Evolutionary conservation across 2,888 invertebrate species (phyloP).

Genomic region (Lysandra coridon): DNA sequence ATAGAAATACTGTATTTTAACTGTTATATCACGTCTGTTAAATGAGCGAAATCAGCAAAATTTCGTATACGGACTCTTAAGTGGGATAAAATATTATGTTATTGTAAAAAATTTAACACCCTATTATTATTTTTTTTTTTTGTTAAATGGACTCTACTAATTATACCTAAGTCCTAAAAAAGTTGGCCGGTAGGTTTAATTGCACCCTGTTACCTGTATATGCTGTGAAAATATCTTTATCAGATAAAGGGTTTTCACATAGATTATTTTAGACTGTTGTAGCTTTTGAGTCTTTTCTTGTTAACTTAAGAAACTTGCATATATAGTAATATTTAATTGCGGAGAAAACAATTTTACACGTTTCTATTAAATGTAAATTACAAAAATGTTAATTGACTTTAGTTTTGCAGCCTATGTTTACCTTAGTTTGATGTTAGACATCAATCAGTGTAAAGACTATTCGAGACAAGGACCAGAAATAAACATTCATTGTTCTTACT

Average conservation of each 20-base stretch:
- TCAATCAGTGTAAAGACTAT: neutral
- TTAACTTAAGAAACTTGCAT: neutral
- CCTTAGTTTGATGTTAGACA: neutral
- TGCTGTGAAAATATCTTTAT: neutral
- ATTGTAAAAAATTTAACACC: too few relatives aligned
- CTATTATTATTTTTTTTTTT: too few relatives aligned
- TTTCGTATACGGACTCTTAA: too few relatives aligned
- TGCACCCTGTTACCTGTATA: neutral
- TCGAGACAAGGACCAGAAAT: slow-evolving; percentile 6
- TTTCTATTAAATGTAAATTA: neutral
- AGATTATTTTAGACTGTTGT: neutral
- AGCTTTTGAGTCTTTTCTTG: neutral
- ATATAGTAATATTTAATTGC: neutral
- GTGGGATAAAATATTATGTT: too few relatives aligned
- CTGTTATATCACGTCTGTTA: too few relatives aligned
- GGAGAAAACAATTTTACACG: neutral
- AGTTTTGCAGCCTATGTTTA: neutral
- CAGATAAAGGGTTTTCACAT: neutral
- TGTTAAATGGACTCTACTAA: too few relatives aligned
- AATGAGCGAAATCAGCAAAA: too few relatives aligned
- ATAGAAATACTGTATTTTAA: too few relatives aligned
- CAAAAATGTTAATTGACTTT: slow-evolving; percentile 14
- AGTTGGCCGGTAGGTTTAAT: too few relatives aligned
- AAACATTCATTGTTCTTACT: neutral
- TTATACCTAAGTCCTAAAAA: too few relatives aligned